Evolutionary conservation across 2,113 vertebrate genomes (phyloP), one percentile per base, ranked within the genome.

Genomic region (Cinclus mexicanus): DNA sequence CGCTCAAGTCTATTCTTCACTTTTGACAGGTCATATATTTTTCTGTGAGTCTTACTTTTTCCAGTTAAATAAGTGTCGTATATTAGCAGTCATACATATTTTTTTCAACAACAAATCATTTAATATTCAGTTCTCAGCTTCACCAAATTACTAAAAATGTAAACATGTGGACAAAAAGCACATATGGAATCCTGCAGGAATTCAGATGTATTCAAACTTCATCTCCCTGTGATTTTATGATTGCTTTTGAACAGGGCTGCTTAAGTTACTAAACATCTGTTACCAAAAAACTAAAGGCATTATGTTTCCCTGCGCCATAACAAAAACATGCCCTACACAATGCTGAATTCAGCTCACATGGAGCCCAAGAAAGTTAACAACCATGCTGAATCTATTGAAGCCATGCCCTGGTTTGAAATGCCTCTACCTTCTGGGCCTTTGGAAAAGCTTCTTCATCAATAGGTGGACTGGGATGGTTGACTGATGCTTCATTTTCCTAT

Each of bases 251-350:
- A 97, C 92, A 59, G 55, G 90, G 31, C 21, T 91, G 47, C 69
- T 95, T 95, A 97, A 92, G 96, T 97, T 95, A 90, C 60, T 64
- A 87, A 94, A 92, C 94, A 96, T 95, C 95, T 97, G 91, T 76
- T 92, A 84, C 95, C 88, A 76, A 71, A 71, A 92, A 89, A 95
- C 44, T 61, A 74, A 93, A 95, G 79, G 49, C 84, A 83, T 86
- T 80, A 52, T 47, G 72, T 83, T 69, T 88, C 75, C 47, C n/a
- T 37, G 39, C 0, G 1, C 57, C 37, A 15, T 8, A 83, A 89
- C 89, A 53, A 42, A 95, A 93, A 97, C 71, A 70, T 97, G 92
- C 90, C 87, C 90, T 69, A 81, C 81, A 81, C 81, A 92, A 96
- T 96, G 93, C 97, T 69, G 41, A 74, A 64, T 63, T 88, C 47